phyloP scores from a whole-genome alignment of 2,113 vertebrate genomes.

The Diglossa brunneiventris region DNA sequence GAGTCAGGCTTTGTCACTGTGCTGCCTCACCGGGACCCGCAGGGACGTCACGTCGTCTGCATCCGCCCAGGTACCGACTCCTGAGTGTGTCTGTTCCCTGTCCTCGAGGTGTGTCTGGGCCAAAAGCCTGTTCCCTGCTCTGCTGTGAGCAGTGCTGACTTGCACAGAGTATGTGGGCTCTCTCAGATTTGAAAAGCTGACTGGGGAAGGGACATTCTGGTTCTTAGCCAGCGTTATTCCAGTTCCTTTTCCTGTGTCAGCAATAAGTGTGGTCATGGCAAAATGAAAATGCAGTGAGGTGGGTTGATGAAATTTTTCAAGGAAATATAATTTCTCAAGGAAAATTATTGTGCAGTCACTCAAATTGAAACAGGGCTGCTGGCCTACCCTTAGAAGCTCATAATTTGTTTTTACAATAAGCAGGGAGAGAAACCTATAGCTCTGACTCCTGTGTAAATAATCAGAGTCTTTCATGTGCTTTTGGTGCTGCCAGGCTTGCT shows the following conservation, averaged over 20 bases:
- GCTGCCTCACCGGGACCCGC: conserved; percentile 84
- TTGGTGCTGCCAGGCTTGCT: conserved; percentile 45
- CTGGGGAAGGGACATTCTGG: not conserved
- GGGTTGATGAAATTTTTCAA: not conserved
- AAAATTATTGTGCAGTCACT: not conserved
- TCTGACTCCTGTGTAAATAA: not conserved
- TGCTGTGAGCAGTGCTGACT: not conserved
- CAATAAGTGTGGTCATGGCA: not conserved
- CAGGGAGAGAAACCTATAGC: not conserved
- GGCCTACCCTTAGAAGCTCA: not conserved
- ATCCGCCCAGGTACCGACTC: conserved; percentile 85
- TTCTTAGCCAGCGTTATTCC: not conserved
- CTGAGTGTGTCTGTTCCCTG: not conserved
- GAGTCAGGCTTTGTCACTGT: conserved; percentile 94
- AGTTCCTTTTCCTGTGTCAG: not conserved
- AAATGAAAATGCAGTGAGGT: not conserved
- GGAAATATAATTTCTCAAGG: not conserved
- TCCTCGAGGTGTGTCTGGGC: not conserved
- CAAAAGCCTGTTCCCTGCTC: not conserved
- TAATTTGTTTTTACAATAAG: not conserved
- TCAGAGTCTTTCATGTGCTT: not conserved
- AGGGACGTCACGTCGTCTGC: conserved; percentile 90
- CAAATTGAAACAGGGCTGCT: not conserved
- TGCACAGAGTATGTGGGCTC: not conserved
- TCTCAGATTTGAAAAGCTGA: not conserved